Evolutionary conservation across 2,888 invertebrate species (phyloP).

Genomic region (Drosophila heteroneura): DNA sequence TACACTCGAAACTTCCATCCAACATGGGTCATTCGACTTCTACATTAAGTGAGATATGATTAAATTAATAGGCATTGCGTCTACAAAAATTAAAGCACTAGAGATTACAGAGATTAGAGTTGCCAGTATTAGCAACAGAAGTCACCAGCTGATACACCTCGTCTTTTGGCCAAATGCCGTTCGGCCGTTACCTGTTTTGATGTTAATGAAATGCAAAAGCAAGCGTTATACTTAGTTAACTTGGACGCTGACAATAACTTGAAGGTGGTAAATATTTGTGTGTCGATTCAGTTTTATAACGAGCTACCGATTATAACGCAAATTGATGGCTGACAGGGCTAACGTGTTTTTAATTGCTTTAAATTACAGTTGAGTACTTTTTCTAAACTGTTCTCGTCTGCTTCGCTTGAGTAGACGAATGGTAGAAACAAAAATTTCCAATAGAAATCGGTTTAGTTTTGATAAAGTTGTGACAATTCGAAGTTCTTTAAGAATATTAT

Average conservation of each 20-base stretch:
- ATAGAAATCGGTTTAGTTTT: neutral
- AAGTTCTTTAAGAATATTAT: neutral
- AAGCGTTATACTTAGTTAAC: slow-evolving; percentile 33
- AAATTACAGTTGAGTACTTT: slow-evolving; percentile 2
- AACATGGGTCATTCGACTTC: neutral
- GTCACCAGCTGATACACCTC: slow-evolving; percentile 22
- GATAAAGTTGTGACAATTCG: neutral
- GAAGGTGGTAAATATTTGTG: slow-evolving; percentile 38
- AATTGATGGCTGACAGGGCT: slow-evolving; percentile 22
- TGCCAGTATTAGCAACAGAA: slow-evolving; percentile 18
- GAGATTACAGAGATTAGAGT: slow-evolving; percentile 3
- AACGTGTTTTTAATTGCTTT: slow-evolving; percentile 12
- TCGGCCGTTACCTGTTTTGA: slow-evolving; percentile 63
- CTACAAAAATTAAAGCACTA: neutral
- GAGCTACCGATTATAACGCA: slow-evolving; percentile 32
- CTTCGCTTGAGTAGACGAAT: neutral
- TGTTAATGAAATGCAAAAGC: slow-evolving; percentile 77
- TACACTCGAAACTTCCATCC: neutral
- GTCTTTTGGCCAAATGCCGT: slow-evolving; percentile 27
- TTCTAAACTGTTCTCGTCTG: neutral
- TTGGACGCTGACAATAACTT: slow-evolving; percentile 12
- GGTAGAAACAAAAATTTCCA: neutral
- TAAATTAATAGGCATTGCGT: neutral
- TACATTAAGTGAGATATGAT: slow-evolving; percentile 18
- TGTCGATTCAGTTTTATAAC: slow-evolving; percentile 53